Base-by-base conservation (phyloP, 2,888 invertebrate species). In the Phalangium opilio region DNA sequence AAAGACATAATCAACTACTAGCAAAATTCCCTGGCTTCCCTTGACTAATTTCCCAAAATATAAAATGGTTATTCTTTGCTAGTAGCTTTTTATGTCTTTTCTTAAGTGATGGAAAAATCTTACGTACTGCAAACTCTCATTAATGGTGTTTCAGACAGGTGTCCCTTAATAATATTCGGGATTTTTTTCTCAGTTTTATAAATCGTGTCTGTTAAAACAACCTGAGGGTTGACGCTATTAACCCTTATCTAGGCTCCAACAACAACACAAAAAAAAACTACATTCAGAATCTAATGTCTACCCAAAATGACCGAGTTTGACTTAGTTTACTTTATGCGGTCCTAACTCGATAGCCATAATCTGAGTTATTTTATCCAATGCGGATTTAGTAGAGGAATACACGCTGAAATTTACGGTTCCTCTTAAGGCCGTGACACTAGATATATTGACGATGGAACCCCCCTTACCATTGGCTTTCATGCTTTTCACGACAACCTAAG, bases 171-270 rank as follows among this genome's bases (percentile, higher is more conserved):
- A n/a, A n/a, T n/a, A n/a, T n/a, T n/a, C n/a, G 27, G 27, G 27
- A 8, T 27, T 27, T 27, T 7, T 27, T 27, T 27, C 5, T 27
- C 5, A 27, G 27, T 8, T 4, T 27, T 27, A 8, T 27, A 27
- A 8, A 27, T 7, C 83, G 95, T 80, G 45, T 80, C 83, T 0
- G 95, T 95, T 73, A 89, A 70, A n/a, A 89, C 81, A 0, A 89
- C 90, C 0, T 93, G 93, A 1, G 95, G 95, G 67, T 91, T 90
- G 0, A 95, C 81, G n/a, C 78, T 74, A 64, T 95, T 95, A 0
- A 84, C 81, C 17, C 95, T 76, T 57, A 95, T 90, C 62, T 69
- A 20, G 50, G 50, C 39, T 21, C 34, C 40, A 21, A n/a, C n/a
- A n/a, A n/a, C n/a, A n/a, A n/a, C 42, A 5, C 12, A 38, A 41